Evolutionary conservation across 2,113 vertebrate species (phyloP).

Genomic region (Ctenomys sociabilis): DNA sequence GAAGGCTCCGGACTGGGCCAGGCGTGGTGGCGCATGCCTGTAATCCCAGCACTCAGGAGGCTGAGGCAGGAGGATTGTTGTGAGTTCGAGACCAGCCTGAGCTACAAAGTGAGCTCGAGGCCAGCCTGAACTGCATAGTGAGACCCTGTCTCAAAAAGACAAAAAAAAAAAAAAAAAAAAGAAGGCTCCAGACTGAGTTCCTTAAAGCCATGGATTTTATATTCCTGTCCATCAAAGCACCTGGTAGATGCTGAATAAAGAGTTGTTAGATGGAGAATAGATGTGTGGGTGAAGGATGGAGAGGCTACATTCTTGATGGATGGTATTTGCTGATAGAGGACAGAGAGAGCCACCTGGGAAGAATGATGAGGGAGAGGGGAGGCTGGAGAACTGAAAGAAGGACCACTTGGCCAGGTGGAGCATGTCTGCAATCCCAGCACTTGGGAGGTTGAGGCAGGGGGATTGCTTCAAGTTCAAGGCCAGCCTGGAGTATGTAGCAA

Average conservation of each 20-base stretch:
- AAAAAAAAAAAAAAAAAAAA: too few relatives aligned
- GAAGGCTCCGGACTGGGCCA: too few relatives aligned
- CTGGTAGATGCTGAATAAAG: conserved; percentile 5
- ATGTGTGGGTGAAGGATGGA: neutral
- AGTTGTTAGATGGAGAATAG: conserved; percentile 4
- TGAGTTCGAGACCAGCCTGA: too few relatives aligned
- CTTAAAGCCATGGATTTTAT: neutral
- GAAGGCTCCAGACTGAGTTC: conserved; percentile 3
- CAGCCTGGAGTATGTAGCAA: neutral
- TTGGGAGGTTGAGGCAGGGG: neutral
- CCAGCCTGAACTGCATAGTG: too few relatives aligned
- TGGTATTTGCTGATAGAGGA: neutral
- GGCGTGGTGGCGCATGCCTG: too few relatives aligned
- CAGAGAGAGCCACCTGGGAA: neutral
- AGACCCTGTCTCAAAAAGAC: too few relatives aligned
- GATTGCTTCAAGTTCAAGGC: neutral
- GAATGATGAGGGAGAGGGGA: neutral
- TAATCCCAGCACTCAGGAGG: too few relatives aligned
- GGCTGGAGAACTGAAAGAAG: neutral
- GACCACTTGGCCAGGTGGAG: neutral
- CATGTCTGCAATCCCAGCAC: neutral
- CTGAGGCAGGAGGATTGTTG: too few relatives aligned
- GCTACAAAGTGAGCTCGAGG: too few relatives aligned
- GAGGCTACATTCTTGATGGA: neutral
- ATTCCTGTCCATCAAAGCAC: conserved; percentile 17